Conservation (phyloP, 2,797 vertebrate species). For the Chiroxiphia lanceolata region DNA sequence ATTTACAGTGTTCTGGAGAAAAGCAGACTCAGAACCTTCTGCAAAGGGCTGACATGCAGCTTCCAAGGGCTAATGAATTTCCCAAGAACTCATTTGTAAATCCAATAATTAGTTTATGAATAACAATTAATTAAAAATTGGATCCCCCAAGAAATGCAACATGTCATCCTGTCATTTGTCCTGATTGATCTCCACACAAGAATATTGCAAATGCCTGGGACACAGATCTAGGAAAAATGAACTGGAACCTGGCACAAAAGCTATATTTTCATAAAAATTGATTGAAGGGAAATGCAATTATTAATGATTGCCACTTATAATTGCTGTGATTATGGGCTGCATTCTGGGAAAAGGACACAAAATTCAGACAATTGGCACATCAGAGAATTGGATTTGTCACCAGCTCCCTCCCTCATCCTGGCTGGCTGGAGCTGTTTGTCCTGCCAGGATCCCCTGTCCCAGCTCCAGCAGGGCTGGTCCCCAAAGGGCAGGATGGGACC, state of each 20-base stretch:
- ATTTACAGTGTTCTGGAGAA: not conserved
- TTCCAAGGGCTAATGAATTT: slow-evolving; percentile 44
- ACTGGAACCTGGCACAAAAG: slow-evolving; percentile 33
- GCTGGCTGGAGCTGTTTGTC: fast-evolving
- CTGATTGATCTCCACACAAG: slow-evolving; percentile 26
- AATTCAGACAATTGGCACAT: not conserved
- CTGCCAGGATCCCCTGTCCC: not conserved
- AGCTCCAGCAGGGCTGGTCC: not conserved
- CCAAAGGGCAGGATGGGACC: not conserved
- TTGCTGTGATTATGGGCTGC: slow-evolving; percentile 38
- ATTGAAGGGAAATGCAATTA: slow-evolving; percentile 39
- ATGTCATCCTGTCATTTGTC: not conserved
- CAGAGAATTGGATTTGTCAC: not conserved
- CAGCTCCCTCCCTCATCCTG: not conserved
- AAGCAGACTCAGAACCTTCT: not conserved
- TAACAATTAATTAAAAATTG: slow-evolving; percentile 63
- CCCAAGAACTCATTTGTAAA: slow-evolving; percentile 39
- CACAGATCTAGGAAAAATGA: slow-evolving; percentile 11
- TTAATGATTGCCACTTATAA: slow-evolving; percentile 39
- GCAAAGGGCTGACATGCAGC: slow-evolving; percentile 5
- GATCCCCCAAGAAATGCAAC: slow-evolving; percentile 13
- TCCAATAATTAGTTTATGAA: slow-evolving; percentile 61
- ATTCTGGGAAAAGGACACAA: not conserved
- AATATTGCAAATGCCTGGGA: not conserved
- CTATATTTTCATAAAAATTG: slow-evolving; percentile 7